A percentile compares a stretch with the other conserved stretches of the same genome.
Evolutionary conservation across 2,113 vertebrate species (phyloP).

Genomic region (Taxidea taxus): DNA sequence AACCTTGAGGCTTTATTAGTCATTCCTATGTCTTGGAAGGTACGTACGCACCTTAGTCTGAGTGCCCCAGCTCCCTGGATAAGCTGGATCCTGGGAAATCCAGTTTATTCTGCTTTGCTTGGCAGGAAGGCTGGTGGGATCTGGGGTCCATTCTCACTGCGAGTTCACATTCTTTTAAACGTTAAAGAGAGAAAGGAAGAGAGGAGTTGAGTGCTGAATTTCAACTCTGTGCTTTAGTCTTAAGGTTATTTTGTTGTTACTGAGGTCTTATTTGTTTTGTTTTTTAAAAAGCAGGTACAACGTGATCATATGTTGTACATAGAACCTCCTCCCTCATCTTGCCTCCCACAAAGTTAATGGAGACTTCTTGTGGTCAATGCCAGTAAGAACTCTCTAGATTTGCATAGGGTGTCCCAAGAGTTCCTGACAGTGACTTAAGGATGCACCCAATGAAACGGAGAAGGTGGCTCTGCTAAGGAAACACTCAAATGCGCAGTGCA

Average conservation of each 20-base stretch:
- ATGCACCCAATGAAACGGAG: too few relatives aligned
- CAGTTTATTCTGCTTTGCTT: neutral
- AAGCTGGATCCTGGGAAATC: neutral
- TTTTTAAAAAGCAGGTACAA: neutral
- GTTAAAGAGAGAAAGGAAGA: neutral
- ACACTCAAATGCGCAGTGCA: rapidly evolving
- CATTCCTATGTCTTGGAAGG: neutral
- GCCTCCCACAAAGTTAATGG: neutral
- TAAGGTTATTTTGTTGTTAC: neutral
- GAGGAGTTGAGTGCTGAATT: neutral
- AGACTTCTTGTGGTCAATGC: neutral
- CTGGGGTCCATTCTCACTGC: too few relatives aligned
- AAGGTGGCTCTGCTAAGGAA: neutral
- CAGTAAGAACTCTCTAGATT: neutral
- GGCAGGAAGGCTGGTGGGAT: too few relatives aligned
- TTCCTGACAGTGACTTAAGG: too few relatives aligned
- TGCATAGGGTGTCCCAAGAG: rapidly evolving
- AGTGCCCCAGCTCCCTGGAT: too few relatives aligned
- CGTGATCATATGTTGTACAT: neutral
- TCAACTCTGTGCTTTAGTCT: neutral
- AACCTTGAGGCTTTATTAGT: neutral
- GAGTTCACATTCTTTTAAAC: neutral
- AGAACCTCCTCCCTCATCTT: neutral
- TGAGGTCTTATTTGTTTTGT: neutral
- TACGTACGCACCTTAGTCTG: neutral